Evolutionary conservation across 2,888 invertebrate species (phyloP), one percentile per base, ranked within the genome.

Genomic region (Brachyptera putata): DNA sequence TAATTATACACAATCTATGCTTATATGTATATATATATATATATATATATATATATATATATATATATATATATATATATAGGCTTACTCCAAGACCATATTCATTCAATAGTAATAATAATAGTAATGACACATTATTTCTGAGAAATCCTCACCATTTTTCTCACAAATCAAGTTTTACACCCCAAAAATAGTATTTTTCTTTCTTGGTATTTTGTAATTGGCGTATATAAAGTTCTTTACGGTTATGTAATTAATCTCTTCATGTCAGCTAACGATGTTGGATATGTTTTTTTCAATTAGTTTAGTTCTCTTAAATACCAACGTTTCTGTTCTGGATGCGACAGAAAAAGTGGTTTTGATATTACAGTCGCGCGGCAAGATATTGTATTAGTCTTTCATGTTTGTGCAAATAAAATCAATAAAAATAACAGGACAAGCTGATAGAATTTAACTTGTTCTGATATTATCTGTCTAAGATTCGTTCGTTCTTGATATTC

Each of bases 131-230:
- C 49, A 50, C 26, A 50, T 16, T 14, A 13, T 14, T 50, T 50
- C 49, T 26, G 24, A 11, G 49, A 50, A 26, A 26, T 14, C 18
- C 14, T 1, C 7, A 43, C 43, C 9, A 16, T 5, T 43, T 46
- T 24, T 46, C 46, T 46, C 24, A 22, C n/a, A 46, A 41, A 22
- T 22, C 34, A 36, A 36, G 7, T 53, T 36, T 21, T 14, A 16
- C 21, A 34, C 16, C 59, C 48, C 46, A 48, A 60, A 60, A 56
- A 60, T 48, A 60, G 48, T 3, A 37, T 49, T 55, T 36, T 16
- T 36, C 36, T 60, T n/a, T 60, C 60, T 30, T 18, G 60, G 60
- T 50, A 56, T 60, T 57, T 60, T 21, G 56, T 60, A 57, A 60
- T 60, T 60, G 60, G 56, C 49, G 48, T 26, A 34, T 46, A 46